phyloP scores from a whole-genome alignment of 2,888 invertebrate species.

The Eurois occulta region DNA sequence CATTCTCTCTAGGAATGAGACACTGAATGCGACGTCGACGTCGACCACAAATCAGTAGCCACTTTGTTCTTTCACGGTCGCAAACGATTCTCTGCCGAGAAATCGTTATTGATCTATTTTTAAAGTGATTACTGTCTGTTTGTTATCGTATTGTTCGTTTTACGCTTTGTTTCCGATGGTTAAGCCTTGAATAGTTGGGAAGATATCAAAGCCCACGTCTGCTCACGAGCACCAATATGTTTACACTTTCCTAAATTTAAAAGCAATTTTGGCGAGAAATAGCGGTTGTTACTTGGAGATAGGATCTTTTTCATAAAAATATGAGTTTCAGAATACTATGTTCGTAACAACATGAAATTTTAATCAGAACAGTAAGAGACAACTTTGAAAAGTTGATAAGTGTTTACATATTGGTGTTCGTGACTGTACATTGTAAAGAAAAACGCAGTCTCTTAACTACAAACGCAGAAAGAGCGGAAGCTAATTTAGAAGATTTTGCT shows the following conservation, averaged over 20 bases:
- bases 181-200: constrained; percentile 64
- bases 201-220: constrained; percentile 42
- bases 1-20: constrained; percentile 83
- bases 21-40: constrained; percentile 76
- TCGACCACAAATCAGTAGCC: constrained; percentile 87
- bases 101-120: constrained; percentile 77
- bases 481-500: constrained; percentile 79
- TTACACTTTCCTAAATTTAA: too few relatives aligned
- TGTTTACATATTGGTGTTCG: too few relatives aligned
- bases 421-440: constrained; percentile 74
- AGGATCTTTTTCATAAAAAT: too few relatives aligned
- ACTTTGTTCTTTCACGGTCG: constrained; percentile 87
- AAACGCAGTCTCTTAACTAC: constrained; percentile 73
- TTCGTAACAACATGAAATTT: too few relatives aligned
- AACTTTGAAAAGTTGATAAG: too few relatives aligned
- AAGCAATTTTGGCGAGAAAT: too few relatives aligned
- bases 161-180: constrained; percentile 64
- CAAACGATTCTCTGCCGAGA: constrained; percentile 77
- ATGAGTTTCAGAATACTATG: too few relatives aligned
- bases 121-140: constrained; percentile 82
- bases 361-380: too few relatives aligned
- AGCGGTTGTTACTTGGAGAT: too few relatives aligned
- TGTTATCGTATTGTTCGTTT: constrained; percentile 80
- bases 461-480: constrained; percentile 80
- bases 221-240: too few relatives aligned